These are phyloP conservation scores for Limnephilus auricula DNA, from an alignment of 2,888 invertebrate species.

Conservation along the genomic window DNA sequence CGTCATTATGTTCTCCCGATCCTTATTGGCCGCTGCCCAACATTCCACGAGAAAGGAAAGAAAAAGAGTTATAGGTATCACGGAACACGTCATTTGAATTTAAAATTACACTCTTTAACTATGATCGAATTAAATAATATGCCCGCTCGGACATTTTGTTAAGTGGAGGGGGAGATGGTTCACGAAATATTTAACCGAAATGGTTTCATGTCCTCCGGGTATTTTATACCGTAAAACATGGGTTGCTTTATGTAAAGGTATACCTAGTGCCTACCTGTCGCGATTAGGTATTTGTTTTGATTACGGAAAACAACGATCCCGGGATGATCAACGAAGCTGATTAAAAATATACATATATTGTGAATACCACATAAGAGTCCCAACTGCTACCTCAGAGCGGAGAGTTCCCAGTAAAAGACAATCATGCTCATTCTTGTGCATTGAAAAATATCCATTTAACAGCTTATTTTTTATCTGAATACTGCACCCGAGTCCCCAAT, in stretches of 20 bases:
- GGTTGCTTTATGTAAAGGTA: background rate
- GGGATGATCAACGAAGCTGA: background rate
- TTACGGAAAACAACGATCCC: background rate
- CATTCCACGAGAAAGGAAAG: constrained; percentile 52
- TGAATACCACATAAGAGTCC: too few species aligned
- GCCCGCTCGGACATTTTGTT: constrained; percentile 52
- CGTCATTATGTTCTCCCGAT: constrained; percentile 61
- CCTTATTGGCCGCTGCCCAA: constrained; percentile 64
- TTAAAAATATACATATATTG: too few species aligned
- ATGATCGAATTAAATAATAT: constrained; percentile 60
- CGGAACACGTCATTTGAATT: constrained; percentile 65
- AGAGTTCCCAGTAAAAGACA: too few species aligned
- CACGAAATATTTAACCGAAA: constrained; percentile 62
- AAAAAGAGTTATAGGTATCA: constrained; percentile 57
- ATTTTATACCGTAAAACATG: background rate
- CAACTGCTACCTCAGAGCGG: too few species aligned
- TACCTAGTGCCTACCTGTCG: background rate
- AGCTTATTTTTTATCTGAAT: too few species aligned
- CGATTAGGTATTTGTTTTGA: background rate
- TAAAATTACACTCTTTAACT: constrained; percentile 65
- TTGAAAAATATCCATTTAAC: too few species aligned
- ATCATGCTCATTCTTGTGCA: too few species aligned
- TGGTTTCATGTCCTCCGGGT: constrained; percentile 64
- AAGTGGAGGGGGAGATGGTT: constrained; percentile 58
- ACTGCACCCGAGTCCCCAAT: too few species aligned